Conservation (phyloP, 2,888 invertebrate species). For the Machimus atricapillus region DNA sequence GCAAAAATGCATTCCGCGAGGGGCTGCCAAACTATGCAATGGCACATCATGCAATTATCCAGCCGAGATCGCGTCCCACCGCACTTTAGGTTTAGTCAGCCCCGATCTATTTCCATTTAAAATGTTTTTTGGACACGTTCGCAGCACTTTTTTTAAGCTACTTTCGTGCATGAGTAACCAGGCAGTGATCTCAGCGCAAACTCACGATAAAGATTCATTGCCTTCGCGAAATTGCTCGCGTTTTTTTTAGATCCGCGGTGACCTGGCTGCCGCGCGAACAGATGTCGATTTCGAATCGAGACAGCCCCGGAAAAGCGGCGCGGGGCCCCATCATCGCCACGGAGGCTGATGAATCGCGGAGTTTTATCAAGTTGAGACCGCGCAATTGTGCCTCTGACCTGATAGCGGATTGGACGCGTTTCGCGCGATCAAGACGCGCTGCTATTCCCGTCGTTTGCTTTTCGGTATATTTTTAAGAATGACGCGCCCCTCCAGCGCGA, state of each 20-base stretch:
- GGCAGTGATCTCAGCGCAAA: neutral
- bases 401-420: neutral
- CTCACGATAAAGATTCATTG: neutral
- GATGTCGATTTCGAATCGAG: neutral
- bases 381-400: neutral
- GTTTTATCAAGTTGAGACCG: neutral
- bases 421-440: neutral
- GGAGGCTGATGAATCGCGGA: neutral
- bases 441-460: neutral
- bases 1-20: slow-evolving; percentile 33
- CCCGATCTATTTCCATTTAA: slow-evolving; percentile 3
- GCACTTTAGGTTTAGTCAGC: neutral
- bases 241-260: neutral
- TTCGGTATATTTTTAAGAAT: neutral
- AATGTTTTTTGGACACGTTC: neutral
- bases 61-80: neutral
- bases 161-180: neutral
- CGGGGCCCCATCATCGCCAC: neutral
- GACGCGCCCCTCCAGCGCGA: neutral
- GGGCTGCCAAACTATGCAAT: slow-evolving; percentile 37
- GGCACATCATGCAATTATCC: slow-evolving; percentile 42
- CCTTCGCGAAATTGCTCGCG: neutral
- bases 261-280: neutral
- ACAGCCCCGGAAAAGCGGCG: neutral
- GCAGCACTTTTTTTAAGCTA: neutral